These are phyloP conservation scores for Drosophila neonasuta DNA, from an alignment of 2,888 invertebrate species.

Conservation along the genomic window DNA sequence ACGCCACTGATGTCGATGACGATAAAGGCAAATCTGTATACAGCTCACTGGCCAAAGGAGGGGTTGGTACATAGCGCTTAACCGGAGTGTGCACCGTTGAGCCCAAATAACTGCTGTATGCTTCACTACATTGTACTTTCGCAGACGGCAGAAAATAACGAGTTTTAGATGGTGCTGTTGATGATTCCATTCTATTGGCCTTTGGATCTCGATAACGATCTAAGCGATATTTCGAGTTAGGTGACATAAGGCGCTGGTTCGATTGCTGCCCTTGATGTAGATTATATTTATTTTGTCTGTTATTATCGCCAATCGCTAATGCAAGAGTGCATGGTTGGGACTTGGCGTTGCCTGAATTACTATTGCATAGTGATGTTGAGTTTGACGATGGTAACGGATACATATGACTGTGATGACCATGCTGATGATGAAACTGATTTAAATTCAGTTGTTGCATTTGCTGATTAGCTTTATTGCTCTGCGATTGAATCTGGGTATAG, in stretches of 20 bases:
- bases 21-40: slow-evolving; percentile 48
- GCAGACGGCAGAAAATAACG: slow-evolving; percentile 56
- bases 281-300: slow-evolving; percentile 38
- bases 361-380: slow-evolving; percentile 51
- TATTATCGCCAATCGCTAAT: slow-evolving; percentile 11
- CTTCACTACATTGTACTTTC: slow-evolving; percentile 75
- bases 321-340: slow-evolving; percentile 31
- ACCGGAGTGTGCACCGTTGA: slow-evolving; percentile 82
- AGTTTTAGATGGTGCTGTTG: slow-evolving; percentile 31
- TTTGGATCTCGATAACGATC: slow-evolving; percentile 78
- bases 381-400: slow-evolving; percentile 45
- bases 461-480: slow-evolving; percentile 25
- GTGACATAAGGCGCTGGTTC: slow-evolving; percentile 76
- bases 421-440: slow-evolving; percentile 43
- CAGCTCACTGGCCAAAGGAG: slow-evolving; percentile 79
- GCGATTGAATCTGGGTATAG: slow-evolving; percentile 18
- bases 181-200: slow-evolving; percentile 35
- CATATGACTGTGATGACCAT: slow-evolving; percentile 26
- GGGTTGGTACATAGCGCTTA: slow-evolving; percentile 82
- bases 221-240: slow-evolving; percentile 79
- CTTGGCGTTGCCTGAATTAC: slow-evolving; percentile 32
- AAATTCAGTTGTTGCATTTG: slow-evolving; percentile 44
- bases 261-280: slow-evolving; percentile 34
- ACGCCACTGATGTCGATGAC: slow-evolving; percentile 12
- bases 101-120: slow-evolving; percentile 77